phyloP scores from a whole-genome alignment of 1,140 invertebrate genomes.

The Druon quercuslanigerum region DNA sequence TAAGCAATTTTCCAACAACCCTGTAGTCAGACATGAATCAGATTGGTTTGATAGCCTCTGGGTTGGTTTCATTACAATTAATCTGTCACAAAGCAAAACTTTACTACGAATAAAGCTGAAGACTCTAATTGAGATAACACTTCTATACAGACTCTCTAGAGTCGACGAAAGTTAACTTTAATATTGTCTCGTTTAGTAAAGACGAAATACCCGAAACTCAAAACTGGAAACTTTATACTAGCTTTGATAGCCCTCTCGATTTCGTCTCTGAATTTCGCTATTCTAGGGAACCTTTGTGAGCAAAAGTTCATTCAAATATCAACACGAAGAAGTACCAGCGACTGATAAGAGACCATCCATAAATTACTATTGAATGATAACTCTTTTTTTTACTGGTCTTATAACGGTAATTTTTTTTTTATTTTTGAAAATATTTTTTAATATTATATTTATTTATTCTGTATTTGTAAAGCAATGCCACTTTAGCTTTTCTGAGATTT shows the following conservation, averaged over 20 bases:
- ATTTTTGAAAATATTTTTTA: too few species aligned
- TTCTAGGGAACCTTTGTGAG: neutral
- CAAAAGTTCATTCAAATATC: conserved; percentile 14
- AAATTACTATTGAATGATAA: too few species aligned
- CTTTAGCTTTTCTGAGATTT: too few species aligned
- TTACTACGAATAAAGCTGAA: too few species aligned
- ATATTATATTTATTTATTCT: too few species aligned
- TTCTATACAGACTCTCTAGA: neutral
- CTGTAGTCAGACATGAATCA: neutral
- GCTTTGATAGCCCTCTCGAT: neutral
- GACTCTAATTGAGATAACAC: neutral
- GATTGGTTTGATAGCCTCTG: neutral
- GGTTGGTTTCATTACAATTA: neutral
- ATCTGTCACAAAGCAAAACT: neutral
- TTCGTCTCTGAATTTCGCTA: conserved; percentile 5
- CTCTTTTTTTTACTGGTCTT: too few species aligned
- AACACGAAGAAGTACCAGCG: neutral
- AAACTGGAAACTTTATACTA: neutral
- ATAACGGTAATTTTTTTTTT: too few species aligned
- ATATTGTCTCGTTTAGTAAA: neutral
- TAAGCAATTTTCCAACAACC: neutral
- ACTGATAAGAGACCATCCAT: too few species aligned
- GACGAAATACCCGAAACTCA: conserved; percentile 12
- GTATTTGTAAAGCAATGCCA: too few species aligned
- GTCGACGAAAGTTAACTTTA: conserved; percentile 17